Conservation (phyloP, 1,140 invertebrate species). For the Zophobas atratus region DNA sequence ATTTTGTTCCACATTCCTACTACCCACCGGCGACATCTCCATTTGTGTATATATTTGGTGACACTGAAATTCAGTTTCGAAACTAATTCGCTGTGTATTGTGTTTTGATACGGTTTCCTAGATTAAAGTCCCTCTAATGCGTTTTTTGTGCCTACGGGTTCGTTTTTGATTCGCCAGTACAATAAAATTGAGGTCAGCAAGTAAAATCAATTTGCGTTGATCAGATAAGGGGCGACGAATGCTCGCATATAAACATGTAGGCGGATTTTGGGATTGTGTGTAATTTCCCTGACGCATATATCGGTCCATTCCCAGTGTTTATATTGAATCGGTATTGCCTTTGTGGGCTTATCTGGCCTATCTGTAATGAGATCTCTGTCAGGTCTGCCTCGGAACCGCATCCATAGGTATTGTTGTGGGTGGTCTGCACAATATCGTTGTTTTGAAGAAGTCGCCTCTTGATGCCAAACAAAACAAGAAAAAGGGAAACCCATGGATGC, state of each 20-base stretch:
- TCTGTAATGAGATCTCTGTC: constrained; percentile 66
- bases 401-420: constrained; percentile 50
- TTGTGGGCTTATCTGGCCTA: constrained; percentile 66
- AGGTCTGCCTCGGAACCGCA: constrained; percentile 61
- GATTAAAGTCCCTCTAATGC: neutral
- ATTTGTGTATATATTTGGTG: too few species aligned
- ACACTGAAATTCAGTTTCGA: too few species aligned
- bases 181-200: constrained; percentile 63
- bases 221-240: constrained; percentile 61
- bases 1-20: too few species aligned
- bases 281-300: constrained; percentile 65
- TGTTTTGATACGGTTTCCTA: too few species aligned
- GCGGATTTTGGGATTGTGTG: constrained; percentile 66
- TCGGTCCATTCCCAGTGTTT: constrained; percentile 64
- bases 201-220: constrained; percentile 63
- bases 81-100: too few species aligned
- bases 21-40: too few species aligned
- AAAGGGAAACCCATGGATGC: constrained; percentile 40
- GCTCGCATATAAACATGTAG: constrained; percentile 63
- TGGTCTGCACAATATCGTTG: constrained; percentile 44
- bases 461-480: too few species aligned
- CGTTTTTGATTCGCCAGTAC: constrained; percentile 5
- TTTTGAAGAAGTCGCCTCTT: constrained; percentile 3
- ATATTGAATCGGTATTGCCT: constrained; percentile 66
- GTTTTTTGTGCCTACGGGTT: neutral